phyloP scores from a whole-genome alignment of 2,888 invertebrate species.

The Tortricodes alternella region DNA sequence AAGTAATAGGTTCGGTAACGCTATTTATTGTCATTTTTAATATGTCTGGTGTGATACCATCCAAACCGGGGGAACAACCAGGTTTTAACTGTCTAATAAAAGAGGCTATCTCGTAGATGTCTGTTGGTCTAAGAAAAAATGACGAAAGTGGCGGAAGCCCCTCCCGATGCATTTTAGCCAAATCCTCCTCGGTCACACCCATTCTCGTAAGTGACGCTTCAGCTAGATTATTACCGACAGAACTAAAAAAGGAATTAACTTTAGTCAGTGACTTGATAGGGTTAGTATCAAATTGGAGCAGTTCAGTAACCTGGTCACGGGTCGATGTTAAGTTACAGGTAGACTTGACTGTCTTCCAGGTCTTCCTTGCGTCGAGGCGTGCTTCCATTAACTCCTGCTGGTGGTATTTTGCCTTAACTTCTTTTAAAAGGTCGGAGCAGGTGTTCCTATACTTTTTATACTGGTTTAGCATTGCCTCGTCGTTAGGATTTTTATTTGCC shows the following conservation, averaged over 20 bases:
- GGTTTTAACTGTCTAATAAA: not conserved
- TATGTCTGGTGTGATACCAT: not conserved
- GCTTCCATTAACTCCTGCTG: not conserved
- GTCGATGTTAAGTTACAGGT: not conserved
- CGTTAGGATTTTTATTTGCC: not conserved
- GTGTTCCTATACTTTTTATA: slow-evolving; percentile 2
- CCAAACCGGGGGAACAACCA: not conserved
- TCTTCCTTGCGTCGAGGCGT: not conserved
- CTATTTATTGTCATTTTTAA: not conserved
- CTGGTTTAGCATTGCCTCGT: not conserved
- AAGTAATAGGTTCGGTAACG: not conserved
- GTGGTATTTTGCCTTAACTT: not conserved
- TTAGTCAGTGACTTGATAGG: not conserved
- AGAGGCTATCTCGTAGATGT: not conserved
- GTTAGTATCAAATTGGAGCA: not conserved
- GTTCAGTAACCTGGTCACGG: not conserved
- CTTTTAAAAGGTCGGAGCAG: not conserved
- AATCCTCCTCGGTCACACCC: not conserved
- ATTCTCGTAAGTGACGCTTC: not conserved
- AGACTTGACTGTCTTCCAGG: not conserved
- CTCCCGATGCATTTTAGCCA: not conserved
- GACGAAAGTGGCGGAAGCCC: not conserved
- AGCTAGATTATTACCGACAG: not conserved
- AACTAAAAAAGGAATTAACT: not conserved
- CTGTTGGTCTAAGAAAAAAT: not conserved